phyloP scores from a whole-genome alignment of 2,888 invertebrate species.

The Pasiphila rectangulata region DNA sequence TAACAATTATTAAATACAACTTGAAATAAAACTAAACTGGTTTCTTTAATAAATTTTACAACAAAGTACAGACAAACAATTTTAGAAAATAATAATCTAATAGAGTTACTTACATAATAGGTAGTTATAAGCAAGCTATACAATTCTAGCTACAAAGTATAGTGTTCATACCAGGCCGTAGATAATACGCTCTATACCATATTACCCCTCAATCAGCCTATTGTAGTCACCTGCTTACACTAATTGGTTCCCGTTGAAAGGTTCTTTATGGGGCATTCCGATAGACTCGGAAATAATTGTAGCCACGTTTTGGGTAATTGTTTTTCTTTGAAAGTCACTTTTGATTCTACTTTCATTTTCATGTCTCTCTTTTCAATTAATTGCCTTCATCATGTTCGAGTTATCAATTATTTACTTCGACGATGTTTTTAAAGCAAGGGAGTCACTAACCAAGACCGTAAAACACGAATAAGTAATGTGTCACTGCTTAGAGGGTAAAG shows the following conservation, averaged over 20 bases:
- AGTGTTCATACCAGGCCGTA: neutral
- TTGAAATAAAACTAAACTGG: too few species aligned
- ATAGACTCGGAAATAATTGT: constrained; percentile 56
- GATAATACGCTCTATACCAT: neutral
- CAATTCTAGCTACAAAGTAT: too few species aligned
- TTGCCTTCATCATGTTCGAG: neutral
- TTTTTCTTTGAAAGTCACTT: constrained; percentile 41
- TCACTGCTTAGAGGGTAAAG: too few species aligned
- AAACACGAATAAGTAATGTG: too few species aligned
- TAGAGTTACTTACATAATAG: too few species aligned
- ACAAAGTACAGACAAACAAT: too few species aligned
- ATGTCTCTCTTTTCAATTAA: constrained; percentile 1
- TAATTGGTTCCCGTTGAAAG: constrained; percentile 61
- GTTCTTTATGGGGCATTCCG: constrained; percentile 49
- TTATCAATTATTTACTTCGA: neutral
- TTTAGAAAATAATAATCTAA: too few species aligned
- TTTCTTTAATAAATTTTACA: too few species aligned
- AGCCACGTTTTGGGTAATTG: constrained; percentile 49
- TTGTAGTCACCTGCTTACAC: constrained; percentile 48
- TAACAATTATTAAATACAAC: too few species aligned
- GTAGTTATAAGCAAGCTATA: too few species aligned
- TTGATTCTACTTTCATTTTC: constrained; percentile 1
- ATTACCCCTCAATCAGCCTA: constrained; percentile 5
- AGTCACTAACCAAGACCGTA: too few species aligned
- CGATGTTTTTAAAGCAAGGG: too few species aligned